A percentile compares a stretch with the other conserved stretches of the same genome.
Conservation (phyloP, 2,113 vertebrate species). For the Gavialis gangeticus region DNA sequence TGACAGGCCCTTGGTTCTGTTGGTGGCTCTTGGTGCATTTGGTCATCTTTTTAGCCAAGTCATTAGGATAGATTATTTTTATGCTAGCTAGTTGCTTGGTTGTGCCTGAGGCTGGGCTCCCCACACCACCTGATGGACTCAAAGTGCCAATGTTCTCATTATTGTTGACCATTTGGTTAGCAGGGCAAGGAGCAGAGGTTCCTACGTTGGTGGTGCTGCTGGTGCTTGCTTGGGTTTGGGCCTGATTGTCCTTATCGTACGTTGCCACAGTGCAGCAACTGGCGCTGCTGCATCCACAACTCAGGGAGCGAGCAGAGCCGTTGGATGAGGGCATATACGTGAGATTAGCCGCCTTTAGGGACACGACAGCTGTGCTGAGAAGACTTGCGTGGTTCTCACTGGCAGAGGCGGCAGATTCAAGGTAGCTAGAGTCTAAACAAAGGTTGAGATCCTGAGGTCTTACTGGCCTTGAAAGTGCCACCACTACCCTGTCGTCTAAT, state of each 20-base stretch:
- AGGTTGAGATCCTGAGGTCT: conserved; percentile 99
- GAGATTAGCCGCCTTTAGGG: conserved; percentile 94
- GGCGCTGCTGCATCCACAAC: conserved; percentile 99
- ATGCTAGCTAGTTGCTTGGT: conserved; percentile 83
- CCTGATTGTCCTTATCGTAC: conserved; percentile 94
- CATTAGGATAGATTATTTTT: conserved; percentile 93
- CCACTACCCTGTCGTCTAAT: conserved; percentile 99
- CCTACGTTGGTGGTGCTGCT: conserved; percentile 83
- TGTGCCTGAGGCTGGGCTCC: conserved; percentile 82
- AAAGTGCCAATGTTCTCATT: conserved; percentile 84
- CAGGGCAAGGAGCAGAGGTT: conserved; percentile 81
- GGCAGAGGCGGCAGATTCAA: conserved; percentile 83
- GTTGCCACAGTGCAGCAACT: conserved; percentile 98
- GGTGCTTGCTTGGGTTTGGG: conserved; percentile 86
- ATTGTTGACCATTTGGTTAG: conserved; percentile 89
- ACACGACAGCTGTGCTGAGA: conserved; percentile 88
- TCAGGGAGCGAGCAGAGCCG: conserved; percentile 98
- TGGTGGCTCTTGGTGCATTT: conserved; percentile 92
- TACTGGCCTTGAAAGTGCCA: conserved; percentile 96
- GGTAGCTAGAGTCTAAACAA: conserved; percentile 93
- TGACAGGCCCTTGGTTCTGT: conserved; percentile 89
- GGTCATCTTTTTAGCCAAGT: conserved; percentile 95
- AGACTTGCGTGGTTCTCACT: conserved; percentile 79
- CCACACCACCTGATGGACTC: conserved; percentile 82
- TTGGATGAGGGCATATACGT: conserved; percentile 99